Base-by-base conservation (phyloP, 1,140 invertebrate species). In the Propsilocerus akamusi region DNA sequence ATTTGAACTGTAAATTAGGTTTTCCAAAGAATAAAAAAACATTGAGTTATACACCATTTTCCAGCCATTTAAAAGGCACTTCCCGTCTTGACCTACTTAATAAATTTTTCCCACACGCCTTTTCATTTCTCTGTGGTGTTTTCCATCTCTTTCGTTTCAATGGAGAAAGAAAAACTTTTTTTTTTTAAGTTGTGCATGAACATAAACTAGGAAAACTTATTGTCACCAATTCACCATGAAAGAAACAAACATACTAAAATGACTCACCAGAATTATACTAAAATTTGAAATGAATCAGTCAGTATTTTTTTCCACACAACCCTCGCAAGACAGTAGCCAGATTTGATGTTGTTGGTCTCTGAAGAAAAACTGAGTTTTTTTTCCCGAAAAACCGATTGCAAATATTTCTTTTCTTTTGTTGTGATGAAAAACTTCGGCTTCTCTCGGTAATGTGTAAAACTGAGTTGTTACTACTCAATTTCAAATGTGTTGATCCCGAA, bases 361-460 rank as follows among this genome's bases (percentile, higher is more conserved):
- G 34, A 41, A 41, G 34, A 41, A 41, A 41, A 41, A 41, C 34
- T 41, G 34, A 41, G 34, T 41, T 41, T 20, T 41, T 41, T 41
- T 41, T 41, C 34, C 17, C 17, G 34, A 41, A 41, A 41, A 41
- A 41, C 14, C 10, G 8, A 41, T 20, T 20, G 22, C 28, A 41
- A 37, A 41, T 5, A 17, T 17, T 41, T 41, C 34, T 17, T 41
- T n/a, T 41, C 22, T 41, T 41, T 17, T 41, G 14, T 41, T 8
- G n/a, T n/a, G n/a, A n/a, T n/a, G n/a, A n/a, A n/a, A n/a, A n/a
- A n/a, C 34, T 41, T 41, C 34, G 34, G 17, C 17, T 41, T 41
- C 34, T 41, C 34, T 41, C 34, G 34, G 5, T 41, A 4, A 41
- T 41, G 34, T 17, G 22, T 6, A 41, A 41, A 14, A 37, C 20